Conservation (phyloP, 2,797 vertebrate species). For the Salarias fasciatus region DNA sequence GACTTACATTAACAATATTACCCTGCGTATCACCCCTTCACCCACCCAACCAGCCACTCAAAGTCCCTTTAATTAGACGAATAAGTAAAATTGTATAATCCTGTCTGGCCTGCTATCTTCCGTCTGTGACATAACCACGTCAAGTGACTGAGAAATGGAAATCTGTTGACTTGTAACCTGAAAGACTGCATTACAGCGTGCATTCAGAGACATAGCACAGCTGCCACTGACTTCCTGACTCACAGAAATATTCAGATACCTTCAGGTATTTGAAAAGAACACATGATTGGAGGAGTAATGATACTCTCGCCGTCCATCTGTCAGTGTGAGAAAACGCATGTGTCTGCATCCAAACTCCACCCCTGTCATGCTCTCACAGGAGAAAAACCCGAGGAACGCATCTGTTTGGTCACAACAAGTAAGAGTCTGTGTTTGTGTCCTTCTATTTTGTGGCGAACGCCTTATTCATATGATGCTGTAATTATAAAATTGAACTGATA, state of each 20-base stretch:
- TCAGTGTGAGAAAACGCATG: constrained; percentile 4
- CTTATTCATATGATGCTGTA: too few species aligned
- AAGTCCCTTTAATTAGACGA: background rate
- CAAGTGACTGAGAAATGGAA: background rate
- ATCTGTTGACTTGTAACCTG: constrained; percentile 36
- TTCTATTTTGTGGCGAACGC: too few species aligned
- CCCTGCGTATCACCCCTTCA: constrained; percentile 1
- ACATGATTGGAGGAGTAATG: background rate
- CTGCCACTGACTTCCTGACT: background rate
- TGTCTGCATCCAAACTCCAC: background rate
- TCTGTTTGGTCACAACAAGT: constrained; percentile 22
- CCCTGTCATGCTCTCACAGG: constrained; percentile 15
- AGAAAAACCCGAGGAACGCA: constrained; percentile 33
- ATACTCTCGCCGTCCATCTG: background rate
- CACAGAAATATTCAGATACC: constrained; percentile 25
- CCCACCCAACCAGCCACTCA: background rate
- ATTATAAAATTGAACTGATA: too few species aligned
- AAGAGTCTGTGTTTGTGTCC: background rate
- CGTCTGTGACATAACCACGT: constrained; percentile 2
- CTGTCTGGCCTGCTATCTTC: constrained; percentile 13
- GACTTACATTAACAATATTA: constrained; percentile 26
- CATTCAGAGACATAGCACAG: constrained; percentile 2
- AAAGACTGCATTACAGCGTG: constrained; percentile 53
- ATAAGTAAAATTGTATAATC: background rate
- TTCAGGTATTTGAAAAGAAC: constrained; percentile 34